phyloP scores from a whole-genome alignment of 2,113 vertebrate genomes.

The Piprites chloris region DNA sequence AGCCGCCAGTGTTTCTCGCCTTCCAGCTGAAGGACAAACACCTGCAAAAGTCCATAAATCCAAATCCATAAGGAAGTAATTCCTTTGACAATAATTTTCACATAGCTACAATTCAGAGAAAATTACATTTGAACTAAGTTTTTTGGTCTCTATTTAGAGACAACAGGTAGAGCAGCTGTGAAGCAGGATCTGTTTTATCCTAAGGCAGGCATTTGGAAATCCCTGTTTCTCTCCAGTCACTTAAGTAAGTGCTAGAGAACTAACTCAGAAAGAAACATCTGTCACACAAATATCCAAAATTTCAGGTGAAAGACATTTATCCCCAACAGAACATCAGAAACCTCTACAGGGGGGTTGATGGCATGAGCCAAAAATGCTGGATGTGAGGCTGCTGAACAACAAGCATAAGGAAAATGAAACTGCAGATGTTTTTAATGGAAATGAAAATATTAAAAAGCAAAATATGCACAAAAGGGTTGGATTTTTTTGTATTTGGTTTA shows the following conservation, averaged over 20 bases:
- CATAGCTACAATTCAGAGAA: not conserved
- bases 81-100: not conserved
- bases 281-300: not conserved
- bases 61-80: not conserved
- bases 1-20: constrained; percentile 91
- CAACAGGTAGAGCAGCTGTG: not conserved
- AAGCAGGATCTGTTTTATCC: not conserved
- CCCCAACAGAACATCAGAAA: not conserved
- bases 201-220: not conserved
- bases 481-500: not conserved
- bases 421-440: not conserved
- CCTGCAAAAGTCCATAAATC: constrained; percentile 64
- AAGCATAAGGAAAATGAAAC: not conserved
- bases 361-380: not conserved
- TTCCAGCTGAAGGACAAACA: constrained; percentile 90
- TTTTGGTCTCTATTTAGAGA: not conserved
- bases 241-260: not conserved
- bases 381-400: not conserved
- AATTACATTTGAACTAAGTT: not conserved
- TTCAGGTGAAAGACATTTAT: not conserved
- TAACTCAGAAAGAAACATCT: not conserved
- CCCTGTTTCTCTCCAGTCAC: not conserved
- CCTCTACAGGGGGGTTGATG: not conserved
- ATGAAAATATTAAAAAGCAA: not conserved
- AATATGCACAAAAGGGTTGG: not conserved